Evolutionary conservation across 1,140 invertebrate species (phyloP), one percentile per base, ranked within the genome.

Genomic region (Notospermus geniculatus): DNA sequence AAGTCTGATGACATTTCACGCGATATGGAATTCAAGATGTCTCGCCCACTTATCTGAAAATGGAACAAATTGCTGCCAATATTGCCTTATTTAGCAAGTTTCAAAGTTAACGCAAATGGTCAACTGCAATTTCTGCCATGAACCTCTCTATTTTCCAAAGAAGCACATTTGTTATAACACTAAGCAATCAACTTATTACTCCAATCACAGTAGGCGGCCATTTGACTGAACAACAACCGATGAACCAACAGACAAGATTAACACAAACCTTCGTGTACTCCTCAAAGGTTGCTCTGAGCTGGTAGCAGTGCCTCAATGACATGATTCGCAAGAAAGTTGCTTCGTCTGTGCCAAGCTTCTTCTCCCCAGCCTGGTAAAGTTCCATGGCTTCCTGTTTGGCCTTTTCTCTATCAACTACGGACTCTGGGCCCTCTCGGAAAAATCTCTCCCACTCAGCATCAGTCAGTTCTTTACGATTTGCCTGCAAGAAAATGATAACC

Each of bases 261-360:
- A n/a, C n/a, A n/a, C n/a, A n/a, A 4, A 50, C 46, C 46, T 27
- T 19, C 9, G 46, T 27, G 25, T 50, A 61, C 28, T 61, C 59
- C 17, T 61, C 59, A 61, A 55, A 61, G 2, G 46, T 46, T 19
- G 52, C 28, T 15, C 28, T 25, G 2, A 61, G 59, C 13, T 61
- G 59, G 13, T 55, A 46, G 30, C 25, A 56, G 30, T 30, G 29
- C 5, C 41, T 5, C 15, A 36, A 32, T 30, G 45, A 29, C 59
- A 61, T n/a, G 28, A 61, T 56, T 30, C 46, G 23, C 19, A 54
- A 27, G 53, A 61, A 61, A 19, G 52, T 56, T 39, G 66, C 66
- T 61, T 82, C 80, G 57, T 83, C 80, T 17, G 80, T 82, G 45
- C 80, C 80, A 22, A 76, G 65, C 46, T 75, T 73, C 55, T 73